phyloP scores from a whole-genome alignment of 1,140 invertebrate species.

The Conus ventricosus region DNA sequence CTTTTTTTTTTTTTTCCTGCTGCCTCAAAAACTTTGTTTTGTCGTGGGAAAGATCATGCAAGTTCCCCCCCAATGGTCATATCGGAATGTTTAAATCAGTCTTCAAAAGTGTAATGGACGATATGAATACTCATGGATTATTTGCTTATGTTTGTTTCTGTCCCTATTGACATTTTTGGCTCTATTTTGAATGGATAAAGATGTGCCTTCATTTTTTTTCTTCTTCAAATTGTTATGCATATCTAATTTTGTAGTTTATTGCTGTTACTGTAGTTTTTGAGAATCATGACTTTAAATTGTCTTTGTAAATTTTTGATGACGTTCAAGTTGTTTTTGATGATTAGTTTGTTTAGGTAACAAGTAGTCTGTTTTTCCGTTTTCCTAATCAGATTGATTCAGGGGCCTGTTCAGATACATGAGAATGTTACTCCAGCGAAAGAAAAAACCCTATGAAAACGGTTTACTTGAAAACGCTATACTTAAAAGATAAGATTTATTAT shows the following conservation, averaged over 20 bases:
- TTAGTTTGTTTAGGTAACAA: not conserved
- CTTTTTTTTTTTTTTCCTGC: not conserved
- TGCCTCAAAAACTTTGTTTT: not conserved
- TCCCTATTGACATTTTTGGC: not conserved
- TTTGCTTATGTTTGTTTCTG: not conserved
- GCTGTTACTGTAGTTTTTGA: not conserved
- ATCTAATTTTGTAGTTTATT: not conserved
- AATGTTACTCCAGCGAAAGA: too few species aligned
- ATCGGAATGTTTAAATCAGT: not conserved
- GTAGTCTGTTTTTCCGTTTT: too few species aligned
- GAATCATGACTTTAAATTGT: not conserved
- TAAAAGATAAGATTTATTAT: too few species aligned
- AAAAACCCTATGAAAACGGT: too few species aligned
- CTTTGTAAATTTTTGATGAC: not conserved
- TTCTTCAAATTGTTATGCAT: not conserved
- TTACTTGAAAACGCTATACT: too few species aligned
- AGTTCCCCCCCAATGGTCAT: not conserved
- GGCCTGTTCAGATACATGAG: too few species aligned
- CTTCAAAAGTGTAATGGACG: not conserved
- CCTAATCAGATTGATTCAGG: too few species aligned
- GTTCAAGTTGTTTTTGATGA: not conserved
- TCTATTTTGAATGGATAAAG: not conserved
- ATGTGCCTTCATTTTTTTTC: not conserved
- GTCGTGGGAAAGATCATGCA: not conserved
- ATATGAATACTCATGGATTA: slow-evolving; percentile 3